Evolutionary conservation across 2,113 vertebrate species (phyloP).

Genomic region (Urocynchramus pylzowi): DNA sequence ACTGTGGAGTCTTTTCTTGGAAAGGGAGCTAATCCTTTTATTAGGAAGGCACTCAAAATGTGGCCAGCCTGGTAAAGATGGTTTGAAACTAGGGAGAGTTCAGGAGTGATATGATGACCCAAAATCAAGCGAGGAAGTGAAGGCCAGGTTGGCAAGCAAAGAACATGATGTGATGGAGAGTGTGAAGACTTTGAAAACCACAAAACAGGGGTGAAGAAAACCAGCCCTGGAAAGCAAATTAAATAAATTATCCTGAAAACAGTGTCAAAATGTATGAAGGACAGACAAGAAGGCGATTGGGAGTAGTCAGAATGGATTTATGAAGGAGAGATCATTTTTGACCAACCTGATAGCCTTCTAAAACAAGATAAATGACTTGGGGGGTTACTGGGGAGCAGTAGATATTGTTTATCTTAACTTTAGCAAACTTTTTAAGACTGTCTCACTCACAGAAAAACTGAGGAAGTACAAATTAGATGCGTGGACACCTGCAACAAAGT

Average conservation of each 20-base stretch:
- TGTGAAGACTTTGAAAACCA: background rate
- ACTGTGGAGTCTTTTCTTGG: background rate
- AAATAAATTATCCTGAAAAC: background rate
- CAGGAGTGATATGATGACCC: background rate
- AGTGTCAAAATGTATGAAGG: background rate
- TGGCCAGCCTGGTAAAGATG: background rate
- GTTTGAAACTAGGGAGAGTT: background rate
- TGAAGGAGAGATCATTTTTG: background rate
- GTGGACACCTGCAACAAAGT: background rate
- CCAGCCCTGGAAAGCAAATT: background rate
- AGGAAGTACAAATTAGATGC: background rate
- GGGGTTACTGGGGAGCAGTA: background rate
- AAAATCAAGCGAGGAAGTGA: background rate
- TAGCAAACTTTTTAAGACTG: background rate
- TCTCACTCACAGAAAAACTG: background rate
- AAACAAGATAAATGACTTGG: background rate
- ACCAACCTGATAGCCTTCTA: too few relatives aligned
- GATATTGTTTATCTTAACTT: background rate
- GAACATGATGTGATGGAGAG: too few relatives aligned
- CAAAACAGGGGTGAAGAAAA: background rate
- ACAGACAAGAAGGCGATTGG: background rate
- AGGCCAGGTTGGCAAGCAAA: background rate
- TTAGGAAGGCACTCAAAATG: background rate
- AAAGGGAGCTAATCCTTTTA: background rate
- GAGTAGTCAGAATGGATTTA: background rate